Evolutionary conservation across 2,797 vertebrate species (phyloP).

Genomic region (Pangasius macronema): DNA sequence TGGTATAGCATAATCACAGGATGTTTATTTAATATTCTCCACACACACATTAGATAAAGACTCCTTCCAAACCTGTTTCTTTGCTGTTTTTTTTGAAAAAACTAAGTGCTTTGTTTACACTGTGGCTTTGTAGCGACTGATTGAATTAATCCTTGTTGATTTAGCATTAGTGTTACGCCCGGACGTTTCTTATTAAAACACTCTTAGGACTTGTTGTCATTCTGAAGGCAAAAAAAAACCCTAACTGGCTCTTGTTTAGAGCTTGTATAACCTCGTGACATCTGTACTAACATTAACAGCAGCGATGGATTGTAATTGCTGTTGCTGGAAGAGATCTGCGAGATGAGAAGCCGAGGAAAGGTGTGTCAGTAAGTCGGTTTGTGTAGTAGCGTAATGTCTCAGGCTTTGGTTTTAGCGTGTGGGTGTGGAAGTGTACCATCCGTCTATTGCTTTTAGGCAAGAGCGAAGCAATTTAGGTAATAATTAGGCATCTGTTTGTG

Average conservation of each 20-base stretch:
- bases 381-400: neutral
- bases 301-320: neutral
- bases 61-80: neutral
- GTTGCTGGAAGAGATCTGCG: no score
- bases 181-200: neutral
- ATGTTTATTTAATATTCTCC: neutral
- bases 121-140: neutral
- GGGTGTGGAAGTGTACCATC: neutral
- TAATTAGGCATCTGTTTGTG: slow-evolving; percentile 31
- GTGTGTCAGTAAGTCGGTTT: neutral
- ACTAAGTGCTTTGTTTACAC: neutral
- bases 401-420: neutral
- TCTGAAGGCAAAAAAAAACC: neutral
- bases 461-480: neutral
- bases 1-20: neutral
- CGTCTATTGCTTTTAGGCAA: slow-evolving; percentile 31
- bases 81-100: neutral
- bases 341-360: neutral
- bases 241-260: neutral
- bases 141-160: neutral
- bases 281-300: neutral
- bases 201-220: neutral
- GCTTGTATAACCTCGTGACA: neutral
- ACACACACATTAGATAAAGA: neutral
- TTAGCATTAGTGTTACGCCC: neutral